Conservation (phyloP, 2,113 vertebrate genomes). For the Pluvialis apricaria region DNA sequence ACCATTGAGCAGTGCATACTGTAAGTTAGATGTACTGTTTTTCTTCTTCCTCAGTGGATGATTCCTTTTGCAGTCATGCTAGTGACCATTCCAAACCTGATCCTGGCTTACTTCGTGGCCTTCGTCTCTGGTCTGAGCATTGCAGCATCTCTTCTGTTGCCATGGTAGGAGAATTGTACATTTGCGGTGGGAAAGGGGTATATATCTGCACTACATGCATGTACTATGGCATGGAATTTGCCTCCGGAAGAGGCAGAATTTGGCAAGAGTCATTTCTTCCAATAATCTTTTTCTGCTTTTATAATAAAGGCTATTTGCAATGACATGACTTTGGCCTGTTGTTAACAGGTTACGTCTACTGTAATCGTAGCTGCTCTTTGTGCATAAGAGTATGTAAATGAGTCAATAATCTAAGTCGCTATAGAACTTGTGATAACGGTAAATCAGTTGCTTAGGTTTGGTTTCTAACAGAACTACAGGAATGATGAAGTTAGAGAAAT, state of each 20-base stretch:
- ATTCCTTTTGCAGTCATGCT: constrained; percentile 90
- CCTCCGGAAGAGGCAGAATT: not conserved
- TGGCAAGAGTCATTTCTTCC: not conserved
- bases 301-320: not conserved
- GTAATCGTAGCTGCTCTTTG: not conserved
- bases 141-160: constrained; percentile 89
- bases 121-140: constrained; percentile 91
- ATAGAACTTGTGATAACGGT: not conserved
- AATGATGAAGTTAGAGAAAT: not conserved
- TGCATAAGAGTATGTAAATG: not conserved
- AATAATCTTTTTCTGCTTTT: not conserved
- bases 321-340: not conserved
- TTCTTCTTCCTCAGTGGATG: constrained; percentile 81
- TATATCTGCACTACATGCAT: not conserved
- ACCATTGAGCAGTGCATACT: not conserved
- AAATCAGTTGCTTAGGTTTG: not conserved
- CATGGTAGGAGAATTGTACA: constrained; percentile 81
- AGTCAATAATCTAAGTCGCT: not conserved
- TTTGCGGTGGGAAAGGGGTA: not conserved
- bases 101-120: constrained; percentile 87
- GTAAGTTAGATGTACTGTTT: not conserved
- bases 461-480: not conserved
- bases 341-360: not conserved
- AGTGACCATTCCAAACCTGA: constrained; percentile 84
- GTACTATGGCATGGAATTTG: not conserved